phyloP scores from a whole-genome alignment of 2,113 vertebrate species.

The Cryptomyrus ogoouensis region DNA sequence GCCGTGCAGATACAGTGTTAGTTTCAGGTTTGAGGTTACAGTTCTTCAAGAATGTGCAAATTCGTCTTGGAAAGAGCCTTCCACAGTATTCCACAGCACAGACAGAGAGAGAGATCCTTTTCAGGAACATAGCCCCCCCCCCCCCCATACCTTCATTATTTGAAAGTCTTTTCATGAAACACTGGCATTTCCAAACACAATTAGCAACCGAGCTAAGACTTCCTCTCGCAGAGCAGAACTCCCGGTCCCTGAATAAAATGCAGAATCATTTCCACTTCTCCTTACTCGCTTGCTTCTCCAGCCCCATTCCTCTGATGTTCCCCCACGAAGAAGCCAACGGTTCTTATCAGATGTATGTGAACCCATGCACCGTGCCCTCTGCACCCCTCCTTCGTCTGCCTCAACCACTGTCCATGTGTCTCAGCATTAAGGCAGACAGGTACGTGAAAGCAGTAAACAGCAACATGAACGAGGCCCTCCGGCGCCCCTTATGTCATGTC shows the following conservation, averaged over 20 bases:
- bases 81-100: not conserved
- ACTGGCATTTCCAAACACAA: not conserved
- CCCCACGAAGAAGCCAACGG: not conserved
- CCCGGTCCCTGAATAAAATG: not conserved
- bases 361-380: not conserved
- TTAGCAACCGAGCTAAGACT: not conserved
- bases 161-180: not conserved
- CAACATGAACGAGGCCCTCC: not conserved
- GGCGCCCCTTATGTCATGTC: not conserved
- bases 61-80: not conserved
- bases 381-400: not conserved
- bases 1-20: not conserved
- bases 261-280: not conserved
- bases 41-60: not conserved
- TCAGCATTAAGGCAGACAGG: not conserved
- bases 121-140: not conserved
- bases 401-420: not conserved
- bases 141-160: not conserved
- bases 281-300: not conserved
- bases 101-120: not conserved
- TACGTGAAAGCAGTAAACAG: not conserved
- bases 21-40: not conserved
- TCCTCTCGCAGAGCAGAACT: not conserved
- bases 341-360: not conserved
- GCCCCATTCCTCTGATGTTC: not conserved